Conservation (phyloP, 2,113 vertebrate species). For the Pseudorectes ferrugineus region DNA sequence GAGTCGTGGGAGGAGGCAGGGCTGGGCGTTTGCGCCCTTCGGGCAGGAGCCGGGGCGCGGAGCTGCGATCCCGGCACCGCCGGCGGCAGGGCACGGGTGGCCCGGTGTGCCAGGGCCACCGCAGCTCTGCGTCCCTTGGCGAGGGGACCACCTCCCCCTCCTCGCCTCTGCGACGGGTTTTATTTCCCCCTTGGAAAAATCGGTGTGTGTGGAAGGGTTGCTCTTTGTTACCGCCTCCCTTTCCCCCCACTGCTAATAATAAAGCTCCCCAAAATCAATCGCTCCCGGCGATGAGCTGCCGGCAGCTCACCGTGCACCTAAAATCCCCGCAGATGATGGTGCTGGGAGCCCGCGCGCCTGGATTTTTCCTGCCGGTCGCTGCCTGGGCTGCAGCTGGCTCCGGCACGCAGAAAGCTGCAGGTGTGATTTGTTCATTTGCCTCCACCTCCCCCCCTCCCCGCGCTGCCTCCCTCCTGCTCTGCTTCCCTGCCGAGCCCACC, state of each 20-base stretch:
- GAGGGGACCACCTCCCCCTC: background rate
- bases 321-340: background rate
- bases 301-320: background rate
- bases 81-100: background rate
- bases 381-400: constrained; percentile 52
- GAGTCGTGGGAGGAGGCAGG: background rate
- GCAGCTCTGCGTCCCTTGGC: background rate
- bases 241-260: background rate
- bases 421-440: constrained; percentile 50
- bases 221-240: background rate
- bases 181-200: background rate
- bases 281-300: background rate
- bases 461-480: background rate
- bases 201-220: background rate
- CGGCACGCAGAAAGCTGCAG: constrained; percentile 35
- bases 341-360: background rate
- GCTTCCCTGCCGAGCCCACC: constrained; percentile 4
- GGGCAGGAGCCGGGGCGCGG: background rate
- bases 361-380: constrained; percentile 22
- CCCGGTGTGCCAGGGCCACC: background rate
- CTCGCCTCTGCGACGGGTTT: background rate
- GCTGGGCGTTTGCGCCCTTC: constrained; percentile 9
- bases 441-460: background rate
- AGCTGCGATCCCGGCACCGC: background rate
- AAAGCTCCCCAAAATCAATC: background rate